Base-by-base conservation (phyloP, 2,797 vertebrate species). In the Phrynocephalus guinanensis region DNA sequence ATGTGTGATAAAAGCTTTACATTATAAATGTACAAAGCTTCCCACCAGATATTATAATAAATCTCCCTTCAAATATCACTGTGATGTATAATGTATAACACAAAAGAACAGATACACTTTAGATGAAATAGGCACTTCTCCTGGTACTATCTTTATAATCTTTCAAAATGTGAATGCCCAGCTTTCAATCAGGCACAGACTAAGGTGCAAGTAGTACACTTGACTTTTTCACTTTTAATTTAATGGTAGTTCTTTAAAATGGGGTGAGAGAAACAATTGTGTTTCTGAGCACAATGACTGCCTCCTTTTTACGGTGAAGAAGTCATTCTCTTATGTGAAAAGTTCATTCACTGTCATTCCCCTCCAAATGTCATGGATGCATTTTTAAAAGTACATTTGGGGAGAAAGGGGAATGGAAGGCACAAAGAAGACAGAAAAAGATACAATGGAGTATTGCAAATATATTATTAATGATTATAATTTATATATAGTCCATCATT, bases 1-100 rank as follows among this genome's bases (percentile, higher is more conserved):
- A 96, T 95, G 96, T 95, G 95, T 95, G 90, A 96, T 96, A 93
- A 95, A 94, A 95, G 94, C 93, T 95, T 93, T 95, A 87, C 93
- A 95, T 96, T 96, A 95, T 95, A 94, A 95, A 96, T 97, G 91
- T 93, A 92, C 91, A 96, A 95, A 95, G 93, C 87, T 92, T 94
- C 94, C 89, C 94, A 89, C 90, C 91, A 94, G 89, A 90, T 82
- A 92, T 90, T 90, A 93, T 95, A 94, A 95, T 95, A 96, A 95
- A 96, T 95, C 88, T 86, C 90, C 90, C 88, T 97, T 95, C 93
- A 95, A 90, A 93, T 95, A 95, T 93, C 92, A 87, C 91, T 96
- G 86, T 96, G 94, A 95, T 95, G 84, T 94, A 94, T 95, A 93
- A 95, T 95, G 94, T 92, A 95, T 94, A 95, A 95, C 88, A 96